A percentile compares a stretch with the other conserved stretches of the same genome.
Evolutionary conservation across 2,888 invertebrate species (phyloP).

Genomic region (Epistrophella euchroma): DNA sequence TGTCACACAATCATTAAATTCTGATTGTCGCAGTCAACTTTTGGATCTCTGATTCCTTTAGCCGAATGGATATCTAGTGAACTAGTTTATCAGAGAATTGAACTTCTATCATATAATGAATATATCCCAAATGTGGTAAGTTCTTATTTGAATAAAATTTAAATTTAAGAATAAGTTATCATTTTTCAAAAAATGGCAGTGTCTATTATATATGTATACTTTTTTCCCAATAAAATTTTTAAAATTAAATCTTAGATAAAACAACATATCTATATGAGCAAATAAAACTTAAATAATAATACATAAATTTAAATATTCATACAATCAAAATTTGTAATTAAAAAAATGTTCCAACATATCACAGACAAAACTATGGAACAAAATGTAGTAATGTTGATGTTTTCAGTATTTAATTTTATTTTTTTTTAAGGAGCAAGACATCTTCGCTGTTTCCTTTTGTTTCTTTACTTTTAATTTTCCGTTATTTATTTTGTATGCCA

Average conservation of each 20-base stretch:
- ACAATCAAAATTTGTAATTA: conserved; percentile 39
- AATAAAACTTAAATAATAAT: conserved; percentile 45
- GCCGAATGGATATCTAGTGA: background rate
- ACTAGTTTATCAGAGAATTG: background rate
- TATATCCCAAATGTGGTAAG: background rate
- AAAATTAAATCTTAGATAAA: conserved; percentile 19
- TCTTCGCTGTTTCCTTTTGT: background rate
- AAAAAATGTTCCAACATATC: conserved; percentile 74
- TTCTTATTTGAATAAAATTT: background rate
- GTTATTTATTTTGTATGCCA: conserved; percentile 54
- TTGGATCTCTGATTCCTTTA: background rate
- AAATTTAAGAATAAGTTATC: conserved; percentile 6
- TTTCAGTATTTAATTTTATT: conserved; percentile 24
- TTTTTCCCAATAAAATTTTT: background rate
- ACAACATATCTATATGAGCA: conserved; percentile 32
- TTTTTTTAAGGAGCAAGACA: conserved; percentile 14
- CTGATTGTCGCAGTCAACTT: background rate
- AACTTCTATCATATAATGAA: background rate
- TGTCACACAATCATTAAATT: too few relatives aligned
- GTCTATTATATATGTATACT: background rate
- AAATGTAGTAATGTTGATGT: conserved; percentile 61
- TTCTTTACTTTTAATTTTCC: conserved; percentile 35
- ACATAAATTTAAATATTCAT: conserved; percentile 23
- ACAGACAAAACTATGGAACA: conserved; percentile 76
- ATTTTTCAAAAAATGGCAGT: conserved; percentile 34